Percentiles rank a stretch among this genome's conserved stretches.
Conservation (phyloP, 1,140 invertebrate genomes). For the Ridgeia piscesae region DNA sequence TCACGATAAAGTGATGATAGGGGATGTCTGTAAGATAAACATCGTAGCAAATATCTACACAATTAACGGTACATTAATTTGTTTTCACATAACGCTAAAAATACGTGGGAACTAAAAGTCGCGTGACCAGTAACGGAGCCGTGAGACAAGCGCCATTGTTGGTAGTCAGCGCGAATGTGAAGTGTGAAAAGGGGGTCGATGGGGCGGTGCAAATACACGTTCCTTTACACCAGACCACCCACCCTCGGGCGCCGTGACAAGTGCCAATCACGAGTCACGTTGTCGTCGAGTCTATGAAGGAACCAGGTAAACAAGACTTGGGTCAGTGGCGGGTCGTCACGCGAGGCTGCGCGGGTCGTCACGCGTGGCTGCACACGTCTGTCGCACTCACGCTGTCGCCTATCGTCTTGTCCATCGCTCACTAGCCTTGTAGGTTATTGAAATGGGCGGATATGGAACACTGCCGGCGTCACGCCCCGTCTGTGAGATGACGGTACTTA, state of each 20-base stretch:
- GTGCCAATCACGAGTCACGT: background rate
- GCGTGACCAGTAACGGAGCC: background rate
- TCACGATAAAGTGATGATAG: background rate
- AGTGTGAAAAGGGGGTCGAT: background rate
- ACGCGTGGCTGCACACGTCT: background rate
- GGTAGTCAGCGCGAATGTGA: background rate
- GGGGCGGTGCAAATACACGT: background rate
- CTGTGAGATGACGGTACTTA: background rate
- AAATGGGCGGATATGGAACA: constrained; percentile 4
- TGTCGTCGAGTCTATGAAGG: no score
- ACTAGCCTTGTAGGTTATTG: background rate
- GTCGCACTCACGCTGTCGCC: background rate
- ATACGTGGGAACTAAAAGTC: background rate
- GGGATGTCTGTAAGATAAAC: background rate
- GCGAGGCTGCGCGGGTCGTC: no score
- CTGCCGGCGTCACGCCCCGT: background rate
- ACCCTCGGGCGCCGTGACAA: background rate
- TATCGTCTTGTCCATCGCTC: background rate
- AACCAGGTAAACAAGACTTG: background rate
- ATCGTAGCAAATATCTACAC: background rate
- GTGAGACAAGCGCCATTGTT: background rate
- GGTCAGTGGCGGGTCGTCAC: background rate
- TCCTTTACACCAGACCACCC: background rate
- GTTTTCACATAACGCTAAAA: background rate
- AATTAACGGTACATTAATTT: background rate